Evolutionary conservation across 2,888 invertebrate species (phyloP), one percentile per base, ranked within the genome.

Genomic region (Harpalus rufipes): DNA sequence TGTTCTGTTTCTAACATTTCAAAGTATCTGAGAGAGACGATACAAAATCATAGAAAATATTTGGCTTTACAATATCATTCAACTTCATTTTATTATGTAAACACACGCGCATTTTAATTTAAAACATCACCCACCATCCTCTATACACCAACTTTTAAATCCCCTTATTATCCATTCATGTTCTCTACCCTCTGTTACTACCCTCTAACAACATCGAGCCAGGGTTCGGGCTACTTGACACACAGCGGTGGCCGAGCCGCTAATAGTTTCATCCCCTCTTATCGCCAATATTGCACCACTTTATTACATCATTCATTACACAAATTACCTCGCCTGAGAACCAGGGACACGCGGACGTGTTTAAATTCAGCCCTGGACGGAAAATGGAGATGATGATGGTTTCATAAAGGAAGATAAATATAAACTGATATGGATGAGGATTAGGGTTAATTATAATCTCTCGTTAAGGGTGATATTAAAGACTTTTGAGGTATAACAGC

Each of bases 221-320:
- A 0, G 16, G 32, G 1, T 16, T 8, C 59, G 63, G 10, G 21
- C 72, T 74, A 58, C 58, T 56, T 78, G 78, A 78, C 56, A 44
- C 78, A 21, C 58, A 56, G 41, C 78, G 56, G 80, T 61, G 76
- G 76, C 56, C 76, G 76, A 21, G 39, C 44, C 25, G 86, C 88
- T 90, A 90, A 90, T 90, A 90, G 90, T 90, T 90, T 90, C 89
- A 89, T 90, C 89, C 90, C 90, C 89, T 88, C 65, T 25, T 61
- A 89, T 88, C 88, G 90, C 90, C 90, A 90, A 90, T 90, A 90
- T 90, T 90, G 89, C 90, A 90, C 91, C 90, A 90, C 90, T 91
- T 90, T 91, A 90, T 90, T 90, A 90, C 90, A 89, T 90, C 90
- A 90, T 90, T 91, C 90, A 91, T 91, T 90, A 90, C 88, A 88